Evolutionary conservation across 2,113 vertebrate genomes (phyloP).

Genomic region (Romanogobio albipinnatus): DNA sequence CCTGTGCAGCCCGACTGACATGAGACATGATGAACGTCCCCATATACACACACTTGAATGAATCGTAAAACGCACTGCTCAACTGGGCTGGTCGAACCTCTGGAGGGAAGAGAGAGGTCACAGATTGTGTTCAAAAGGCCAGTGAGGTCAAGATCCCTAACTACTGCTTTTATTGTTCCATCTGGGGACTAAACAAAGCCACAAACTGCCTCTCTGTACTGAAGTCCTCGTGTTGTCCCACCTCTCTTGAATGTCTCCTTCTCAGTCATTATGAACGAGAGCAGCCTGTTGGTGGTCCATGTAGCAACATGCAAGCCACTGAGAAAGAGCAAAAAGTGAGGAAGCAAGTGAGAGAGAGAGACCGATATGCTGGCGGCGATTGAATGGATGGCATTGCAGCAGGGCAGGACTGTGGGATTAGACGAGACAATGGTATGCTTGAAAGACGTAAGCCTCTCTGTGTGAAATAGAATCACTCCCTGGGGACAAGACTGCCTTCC

Average conservation of each 20-base stretch:
- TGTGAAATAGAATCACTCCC: slow-evolving; percentile 62
- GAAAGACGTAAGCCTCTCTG: slow-evolving; percentile 60
- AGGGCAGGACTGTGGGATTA: slow-evolving; percentile 59
- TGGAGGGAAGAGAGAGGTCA: slow-evolving; percentile 43
- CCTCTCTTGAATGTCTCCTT: neutral
- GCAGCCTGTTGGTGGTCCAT: slow-evolving; percentile 35
- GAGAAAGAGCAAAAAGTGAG: slow-evolving; percentile 16
- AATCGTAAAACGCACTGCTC: slow-evolving; percentile 28
- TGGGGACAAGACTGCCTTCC: slow-evolving; percentile 42
- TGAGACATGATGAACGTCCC: neutral
- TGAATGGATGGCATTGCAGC: slow-evolving; percentile 39
- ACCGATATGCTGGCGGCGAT: neutral
- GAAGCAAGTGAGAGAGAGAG: slow-evolving; percentile 3
- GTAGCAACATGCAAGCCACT: slow-evolving; percentile 37
- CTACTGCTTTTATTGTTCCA: slow-evolving; percentile 36
- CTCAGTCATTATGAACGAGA: slow-evolving; percentile 34
- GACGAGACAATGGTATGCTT: slow-evolving; percentile 56
- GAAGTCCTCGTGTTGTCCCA: neutral
- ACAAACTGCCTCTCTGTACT: slow-evolving; percentile 6
- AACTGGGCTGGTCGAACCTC: neutral
- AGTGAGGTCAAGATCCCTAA: slow-evolving; percentile 51
- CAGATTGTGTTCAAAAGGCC: slow-evolving; percentile 35
- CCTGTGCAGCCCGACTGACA: slow-evolving; percentile 17
- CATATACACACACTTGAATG: neutral
- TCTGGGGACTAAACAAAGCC: slow-evolving; percentile 10